These are phyloP conservation scores for Spermophilus dauricus DNA, from an alignment of 2,113 vertebrate genomes.

Conservation along the genomic window DNA sequence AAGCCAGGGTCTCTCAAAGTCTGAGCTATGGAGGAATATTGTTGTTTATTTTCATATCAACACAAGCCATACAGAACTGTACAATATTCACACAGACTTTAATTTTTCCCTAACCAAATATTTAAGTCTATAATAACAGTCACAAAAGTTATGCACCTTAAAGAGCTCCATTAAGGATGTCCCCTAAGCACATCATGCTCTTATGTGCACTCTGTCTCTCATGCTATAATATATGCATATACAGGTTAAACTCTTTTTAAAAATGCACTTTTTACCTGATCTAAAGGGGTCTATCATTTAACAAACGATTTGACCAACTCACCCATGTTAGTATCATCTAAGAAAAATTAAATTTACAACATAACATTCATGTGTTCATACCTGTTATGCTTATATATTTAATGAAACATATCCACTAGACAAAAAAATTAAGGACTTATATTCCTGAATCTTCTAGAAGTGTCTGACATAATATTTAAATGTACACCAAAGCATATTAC, in stretches of 20 bases:
- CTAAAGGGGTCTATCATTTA: background rate
- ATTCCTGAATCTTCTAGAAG: background rate
- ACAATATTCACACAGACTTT: background rate
- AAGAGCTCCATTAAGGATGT: background rate
- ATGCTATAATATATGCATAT: background rate
- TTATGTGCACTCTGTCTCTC: accelerated
- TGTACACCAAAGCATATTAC: background rate
- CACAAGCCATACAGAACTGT: background rate
- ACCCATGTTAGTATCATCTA: background rate
- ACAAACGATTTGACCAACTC: background rate
- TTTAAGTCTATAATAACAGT: background rate
- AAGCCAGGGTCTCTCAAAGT: background rate
- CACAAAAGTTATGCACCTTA: background rate
- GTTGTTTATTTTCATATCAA: background rate
- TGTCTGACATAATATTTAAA: background rate
- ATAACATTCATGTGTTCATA: background rate
- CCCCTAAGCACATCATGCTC: background rate
- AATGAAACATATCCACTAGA: background rate
- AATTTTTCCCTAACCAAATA: background rate
- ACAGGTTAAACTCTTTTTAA: background rate
- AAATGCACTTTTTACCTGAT: background rate
- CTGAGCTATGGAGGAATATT: background rate
- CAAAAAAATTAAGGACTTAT: background rate
- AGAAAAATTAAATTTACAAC: background rate
- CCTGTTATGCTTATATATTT: background rate